Base-by-base conservation (phyloP, 2,888 invertebrate species). In the Oscheius sp. region DNA sequence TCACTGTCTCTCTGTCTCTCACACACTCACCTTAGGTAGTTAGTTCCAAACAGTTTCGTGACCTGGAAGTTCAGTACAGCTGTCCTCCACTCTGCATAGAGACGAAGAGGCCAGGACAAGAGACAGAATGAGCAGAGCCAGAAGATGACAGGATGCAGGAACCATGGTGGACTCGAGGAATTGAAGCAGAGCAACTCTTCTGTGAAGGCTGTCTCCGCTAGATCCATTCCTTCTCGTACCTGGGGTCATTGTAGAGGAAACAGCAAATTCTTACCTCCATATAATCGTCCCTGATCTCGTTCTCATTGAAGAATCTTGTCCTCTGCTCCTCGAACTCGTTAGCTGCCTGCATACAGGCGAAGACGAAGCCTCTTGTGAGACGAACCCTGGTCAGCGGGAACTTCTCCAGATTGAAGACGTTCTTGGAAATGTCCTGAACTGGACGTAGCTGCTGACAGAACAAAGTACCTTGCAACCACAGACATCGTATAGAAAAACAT, bases 61-160 rank as follows among this genome's bases (percentile, higher is more conserved):
- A 94, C 93, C 91, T 94, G 94, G 89, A 93, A 94, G 90, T 94
- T 93, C 53, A 93, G 93, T 89, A 94, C 93, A 66, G 94, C 94
- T 5, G 94, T 94, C 89, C 94, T 93, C 90, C 93, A 93, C 89
- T 94, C 94, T 81, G 94, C 93, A 66, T 94, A 91, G 81, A 94
- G 92, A 29, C 84, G 90, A 70, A 94, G 91, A 37, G 94, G 94
- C 94, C 94, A 94, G n/a, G 94, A 94, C 33, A 94, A 91, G 21
- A 94, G 91, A 2, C 93, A 90, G 81, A 93, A 92, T 51, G 94
- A 94, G 0, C 93, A 91, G 35, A 93, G 90, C 94, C 94, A 94
- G 90, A 94, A 94, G 33, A 93, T 92, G 72, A 92, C 89, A 78
- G 93, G 93, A 65, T 93, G 93, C 2, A 93, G 89, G 85, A 77